Evolutionary conservation across 1,140 invertebrate genomes (phyloP).

Genomic region (Bombyx mori): ASM3026992v2 NC_085107.1:1675001-1675500

Average conservation of each 20-base stretch:
- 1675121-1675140: constrained; percentile 78
- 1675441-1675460: no score
- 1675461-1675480: no score
- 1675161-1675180: constrained; percentile 88
- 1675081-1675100: constrained; percentile 52
- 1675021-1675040: no score
- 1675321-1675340: constrained; percentile 80
- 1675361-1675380: background rate
- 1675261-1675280: constrained; percentile 81
- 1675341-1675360: constrained; percentile 74
- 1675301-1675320: constrained; percentile 87
- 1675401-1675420: no score
- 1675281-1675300: constrained; percentile 82
- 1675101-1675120: constrained; percentile 26
- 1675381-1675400: no score
- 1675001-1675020: no score
- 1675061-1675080: constrained; percentile 72
- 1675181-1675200: constrained; percentile 87
- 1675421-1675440: no score
- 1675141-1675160: constrained; percentile 84
- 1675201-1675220: constrained; percentile 77
- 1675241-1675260: constrained; percentile 81
- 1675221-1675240: constrained; percentile 83
- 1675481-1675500: no score
- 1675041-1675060: constrained; percentile 57